Evolutionary conservation across 2,888 invertebrate species (phyloP).

Genomic region (Heliconius charithonia): DNA sequence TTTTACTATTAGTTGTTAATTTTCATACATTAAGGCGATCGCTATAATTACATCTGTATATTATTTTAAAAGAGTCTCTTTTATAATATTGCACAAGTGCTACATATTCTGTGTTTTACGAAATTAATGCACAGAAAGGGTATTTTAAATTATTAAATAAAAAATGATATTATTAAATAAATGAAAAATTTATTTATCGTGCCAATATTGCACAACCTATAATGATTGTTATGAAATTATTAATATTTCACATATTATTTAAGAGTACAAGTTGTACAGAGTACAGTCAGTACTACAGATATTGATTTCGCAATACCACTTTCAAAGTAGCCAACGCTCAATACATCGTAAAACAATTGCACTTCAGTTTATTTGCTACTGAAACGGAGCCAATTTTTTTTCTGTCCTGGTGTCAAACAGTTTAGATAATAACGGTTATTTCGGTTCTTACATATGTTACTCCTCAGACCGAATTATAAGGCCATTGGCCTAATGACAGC

Average conservation of each 20-base stretch:
- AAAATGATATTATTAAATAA: neutral
- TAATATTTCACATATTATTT: neutral
- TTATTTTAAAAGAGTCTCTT: too few relatives aligned
- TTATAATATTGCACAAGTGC: too few relatives aligned
- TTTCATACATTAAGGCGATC: too few relatives aligned
- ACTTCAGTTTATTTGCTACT: slow-evolving; percentile 49
- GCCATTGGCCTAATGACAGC: slow-evolving; percentile 83
- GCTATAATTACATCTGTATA: too few relatives aligned
- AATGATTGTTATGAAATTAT: neutral
- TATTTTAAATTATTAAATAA: neutral
- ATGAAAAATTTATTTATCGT: neutral
- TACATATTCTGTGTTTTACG: neutral
- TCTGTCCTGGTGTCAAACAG: slow-evolving; percentile 58
- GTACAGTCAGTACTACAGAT: neutral
- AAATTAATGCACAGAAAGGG: neutral
- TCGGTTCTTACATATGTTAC: slow-evolving; percentile 78
- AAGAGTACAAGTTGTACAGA: neutral
- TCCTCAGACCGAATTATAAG: slow-evolving; percentile 81
- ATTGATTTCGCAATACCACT: neutral
- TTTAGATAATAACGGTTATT: slow-evolving; percentile 81
- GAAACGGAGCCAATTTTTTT: slow-evolving; percentile 74
- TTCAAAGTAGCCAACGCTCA: slow-evolving; percentile 36
- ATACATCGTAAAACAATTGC: slow-evolving; percentile 8
- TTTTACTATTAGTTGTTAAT: too few relatives aligned
- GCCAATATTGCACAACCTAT: neutral